These are phyloP conservation scores for Euspilapteryx auroguttella DNA, from an alignment of 2,888 invertebrate species.

Conservation along the genomic window DNA sequence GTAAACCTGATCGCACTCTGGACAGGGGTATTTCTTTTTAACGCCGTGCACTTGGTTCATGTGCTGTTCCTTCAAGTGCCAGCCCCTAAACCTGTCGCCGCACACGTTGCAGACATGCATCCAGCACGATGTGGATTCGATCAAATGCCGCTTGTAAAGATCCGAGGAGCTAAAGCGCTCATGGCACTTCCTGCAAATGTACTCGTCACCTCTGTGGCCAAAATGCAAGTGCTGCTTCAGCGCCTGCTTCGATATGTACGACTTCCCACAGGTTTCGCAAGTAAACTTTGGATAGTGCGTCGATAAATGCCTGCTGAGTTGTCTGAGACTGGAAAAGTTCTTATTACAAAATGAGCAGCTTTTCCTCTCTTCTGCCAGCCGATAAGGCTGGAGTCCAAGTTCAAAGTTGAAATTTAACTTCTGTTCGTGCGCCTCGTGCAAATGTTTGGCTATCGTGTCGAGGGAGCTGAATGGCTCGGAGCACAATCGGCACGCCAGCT, in stretches of 20 bases:
- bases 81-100: conserved; percentile 4
- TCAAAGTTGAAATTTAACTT: conserved; percentile 9
- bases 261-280: conserved; percentile 19
- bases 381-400: conserved; percentile 15
- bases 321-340: conserved; percentile 13
- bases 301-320: conserved; percentile 18
- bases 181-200: conserved; percentile 9
- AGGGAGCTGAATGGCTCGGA: conserved; percentile 8
- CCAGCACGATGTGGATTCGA: conserved; percentile 2
- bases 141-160: conserved; percentile 4
- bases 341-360: conserved; percentile 14
- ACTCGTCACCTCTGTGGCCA: conserved; percentile 4
- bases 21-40: conserved; percentile 3
- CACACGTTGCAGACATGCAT: conserved; percentile 5
- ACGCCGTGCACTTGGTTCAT: conserved; percentile 3
- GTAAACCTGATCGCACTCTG: conserved; percentile 3
- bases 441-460: conserved; percentile 12
- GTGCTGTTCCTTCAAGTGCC: conserved; percentile 4
- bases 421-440: conserved; percentile 10
- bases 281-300: conserved; percentile 16
- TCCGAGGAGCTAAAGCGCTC: conserved; percentile 4
- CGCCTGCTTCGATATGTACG: conserved; percentile 13
- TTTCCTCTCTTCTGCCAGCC: conserved; percentile 10
- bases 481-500: conserved; percentile 15
- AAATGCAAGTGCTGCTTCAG: conserved; percentile 12